phyloP scores from a whole-genome alignment of 2,888 invertebrate genomes.

The Danaus chrysippus region DNA sequence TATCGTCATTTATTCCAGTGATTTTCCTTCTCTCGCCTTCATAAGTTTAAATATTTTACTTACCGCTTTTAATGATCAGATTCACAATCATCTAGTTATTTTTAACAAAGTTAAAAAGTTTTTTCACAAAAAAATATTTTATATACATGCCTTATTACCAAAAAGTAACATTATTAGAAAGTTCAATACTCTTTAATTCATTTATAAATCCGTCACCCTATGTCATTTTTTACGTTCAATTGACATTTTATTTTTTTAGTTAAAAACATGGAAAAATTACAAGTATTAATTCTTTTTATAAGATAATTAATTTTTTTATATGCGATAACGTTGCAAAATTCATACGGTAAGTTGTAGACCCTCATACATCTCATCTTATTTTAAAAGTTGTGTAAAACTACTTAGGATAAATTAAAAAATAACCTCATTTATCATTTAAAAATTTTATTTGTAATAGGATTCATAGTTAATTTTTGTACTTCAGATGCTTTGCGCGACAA shows the following conservation, averaged over 20 bases:
- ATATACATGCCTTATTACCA: too few relatives aligned
- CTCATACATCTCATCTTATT: not conserved
- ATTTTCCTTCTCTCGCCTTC: too few relatives aligned
- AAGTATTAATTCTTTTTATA: conserved; percentile 28
- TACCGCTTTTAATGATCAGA: too few relatives aligned
- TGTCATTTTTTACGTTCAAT: conserved; percentile 4
- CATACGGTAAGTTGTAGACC: conserved; percentile 34
- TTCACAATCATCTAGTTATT: too few relatives aligned
- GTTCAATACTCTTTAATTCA: not conserved
- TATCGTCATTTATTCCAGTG: too few relatives aligned
- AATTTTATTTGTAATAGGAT: not conserved
- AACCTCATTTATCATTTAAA: not conserved
- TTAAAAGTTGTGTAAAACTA: too few relatives aligned
- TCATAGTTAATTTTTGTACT: conserved; percentile 9
- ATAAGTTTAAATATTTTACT: too few relatives aligned
- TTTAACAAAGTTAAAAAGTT: too few relatives aligned
- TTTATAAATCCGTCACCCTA: not conserved
- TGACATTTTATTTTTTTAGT: conserved; percentile 13
- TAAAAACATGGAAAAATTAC: conserved; percentile 39
- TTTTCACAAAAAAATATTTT: too few relatives aligned
- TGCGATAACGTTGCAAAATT: conserved; percentile 37
- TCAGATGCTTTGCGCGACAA: conserved; percentile 54
- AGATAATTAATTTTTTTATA: conserved; percentile 20
- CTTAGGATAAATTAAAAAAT: too few relatives aligned
- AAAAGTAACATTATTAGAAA: too few relatives aligned